Percentiles rank a stretch among this genome's conserved stretches.
These are phyloP conservation scores for Caenorhabditis afra DNA, from an alignment of 2,888 invertebrate species.

Conservation along the genomic window DNA sequence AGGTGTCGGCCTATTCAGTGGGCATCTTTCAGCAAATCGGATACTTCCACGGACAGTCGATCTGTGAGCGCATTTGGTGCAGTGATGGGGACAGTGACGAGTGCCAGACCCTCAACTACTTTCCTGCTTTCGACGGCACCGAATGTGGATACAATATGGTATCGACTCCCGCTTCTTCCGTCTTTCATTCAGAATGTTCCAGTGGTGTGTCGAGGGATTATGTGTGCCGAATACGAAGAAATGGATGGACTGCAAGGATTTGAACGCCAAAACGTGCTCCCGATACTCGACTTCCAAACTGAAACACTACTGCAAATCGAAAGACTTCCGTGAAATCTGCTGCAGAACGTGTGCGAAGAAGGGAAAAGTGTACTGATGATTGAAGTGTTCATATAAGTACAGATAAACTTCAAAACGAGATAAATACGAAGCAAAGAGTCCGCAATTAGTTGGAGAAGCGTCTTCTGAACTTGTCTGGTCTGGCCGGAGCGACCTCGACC, in stretches of 20 bases:
- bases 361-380: constrained; percentile 37
- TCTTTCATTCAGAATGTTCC: constrained; percentile 30
- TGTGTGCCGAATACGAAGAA: constrained; percentile 72
- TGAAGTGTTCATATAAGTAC: constrained; percentile 36
- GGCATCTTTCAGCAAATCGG: constrained; percentile 68
- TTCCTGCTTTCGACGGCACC: constrained; percentile 78
- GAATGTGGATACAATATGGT: constrained; percentile 74
- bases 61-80: constrained; percentile 77
- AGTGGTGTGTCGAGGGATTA: constrained; percentile 77
- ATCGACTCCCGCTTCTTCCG: not conserved
- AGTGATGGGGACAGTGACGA: constrained; percentile 73
- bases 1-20: too few species aligned
- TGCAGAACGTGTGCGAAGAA: constrained; percentile 58
- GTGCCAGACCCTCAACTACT: constrained; percentile 77
- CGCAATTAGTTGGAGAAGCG: constrained; percentile 44
- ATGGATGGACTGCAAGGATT: constrained; percentile 68
- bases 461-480: constrained; percentile 50
- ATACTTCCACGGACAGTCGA: constrained; percentile 64
- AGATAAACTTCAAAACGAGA: constrained; percentile 20
- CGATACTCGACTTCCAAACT: constrained; percentile 67
- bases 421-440: constrained; percentile 1
- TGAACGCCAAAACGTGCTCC: constrained; percentile 71
- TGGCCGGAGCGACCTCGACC: constrained; percentile 45
- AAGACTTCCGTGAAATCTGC: constrained; percentile 64
- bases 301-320: constrained; percentile 69